phyloP scores from a whole-genome alignment of 2,797 vertebrate genomes.

The Enteromius viviparus region DNA sequence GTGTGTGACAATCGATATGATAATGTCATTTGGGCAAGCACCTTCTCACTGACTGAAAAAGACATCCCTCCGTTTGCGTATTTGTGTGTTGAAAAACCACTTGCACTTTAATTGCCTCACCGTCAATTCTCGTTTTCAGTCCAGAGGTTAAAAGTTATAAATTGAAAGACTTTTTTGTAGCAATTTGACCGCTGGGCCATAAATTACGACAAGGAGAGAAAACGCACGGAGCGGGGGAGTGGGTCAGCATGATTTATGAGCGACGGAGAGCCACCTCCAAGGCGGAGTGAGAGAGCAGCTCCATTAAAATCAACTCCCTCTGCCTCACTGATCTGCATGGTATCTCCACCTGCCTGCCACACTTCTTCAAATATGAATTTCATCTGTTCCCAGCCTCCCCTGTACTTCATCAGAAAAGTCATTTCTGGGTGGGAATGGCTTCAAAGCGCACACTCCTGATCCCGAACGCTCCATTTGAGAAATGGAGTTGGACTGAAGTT shows the following conservation, averaged over 20 bases:
- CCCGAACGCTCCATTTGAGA: neutral
- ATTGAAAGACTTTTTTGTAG: constrained; percentile 64
- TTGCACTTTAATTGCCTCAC: constrained; percentile 51
- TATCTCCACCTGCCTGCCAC: constrained; percentile 40
- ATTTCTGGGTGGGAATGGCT: constrained; percentile 49
- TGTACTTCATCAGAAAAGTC: constrained; percentile 51
- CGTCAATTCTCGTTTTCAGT: constrained; percentile 49
- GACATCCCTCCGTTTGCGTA: neutral
- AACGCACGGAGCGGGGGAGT: constrained; percentile 49
- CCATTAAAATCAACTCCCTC: constrained; percentile 60
- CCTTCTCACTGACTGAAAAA: neutral
- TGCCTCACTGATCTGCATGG: constrained; percentile 58
- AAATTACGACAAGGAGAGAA: constrained; percentile 57
- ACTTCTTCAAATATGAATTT: constrained; percentile 51
- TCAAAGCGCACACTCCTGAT: constrained; percentile 24
- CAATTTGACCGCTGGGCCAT: constrained; percentile 60
- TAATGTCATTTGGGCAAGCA: constrained; percentile 21
- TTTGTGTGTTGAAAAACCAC: constrained; percentile 43
- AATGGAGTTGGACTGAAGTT: constrained; percentile 50
- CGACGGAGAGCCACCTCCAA: constrained; percentile 49
- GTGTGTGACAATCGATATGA: constrained; percentile 39
- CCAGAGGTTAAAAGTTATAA: constrained; percentile 65
- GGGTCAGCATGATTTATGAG: constrained; percentile 66
- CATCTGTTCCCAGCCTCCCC: constrained; percentile 45
- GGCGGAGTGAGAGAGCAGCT: constrained; percentile 33